Percentiles rank a stretch among this genome's conserved stretches.
Conservation (phyloP, 1,140 invertebrate species). For the Drosophila kurseongensis region DNA sequence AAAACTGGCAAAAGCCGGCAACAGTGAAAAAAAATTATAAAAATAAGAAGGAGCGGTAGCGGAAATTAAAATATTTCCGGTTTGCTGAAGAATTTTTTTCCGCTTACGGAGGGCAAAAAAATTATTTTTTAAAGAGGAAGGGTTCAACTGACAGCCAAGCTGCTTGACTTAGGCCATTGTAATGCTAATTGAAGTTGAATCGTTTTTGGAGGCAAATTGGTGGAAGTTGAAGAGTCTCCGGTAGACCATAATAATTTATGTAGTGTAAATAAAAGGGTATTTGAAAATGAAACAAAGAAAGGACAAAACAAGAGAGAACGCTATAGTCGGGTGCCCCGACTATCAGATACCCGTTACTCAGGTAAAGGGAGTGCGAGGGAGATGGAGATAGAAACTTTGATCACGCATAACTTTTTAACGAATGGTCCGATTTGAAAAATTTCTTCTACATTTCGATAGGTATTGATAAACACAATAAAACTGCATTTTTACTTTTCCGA, state of each 20-base stretch:
- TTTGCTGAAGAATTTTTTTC: slow-evolving; percentile 50
- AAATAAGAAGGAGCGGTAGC: slow-evolving; percentile 37
- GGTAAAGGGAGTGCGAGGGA: no score
- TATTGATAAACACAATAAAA: no score
- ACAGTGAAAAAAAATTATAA: slow-evolving; percentile 21
- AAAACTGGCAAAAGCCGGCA: slow-evolving; percentile 61
- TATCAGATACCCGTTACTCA: no score
- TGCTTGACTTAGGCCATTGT: slow-evolving; percentile 37
- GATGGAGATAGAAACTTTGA: no score
- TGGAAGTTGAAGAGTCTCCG: slow-evolving; percentile 22
- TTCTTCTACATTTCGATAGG: no score
- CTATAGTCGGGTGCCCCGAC: no score
- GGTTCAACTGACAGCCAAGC: slow-evolving; percentile 1
- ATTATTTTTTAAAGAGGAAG: neutral
- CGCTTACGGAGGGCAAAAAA: neutral
- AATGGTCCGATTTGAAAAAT: no score
- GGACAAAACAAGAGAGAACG: no score
- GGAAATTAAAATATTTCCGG: slow-evolving; percentile 83
- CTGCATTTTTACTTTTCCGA: no score
- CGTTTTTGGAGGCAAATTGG: slow-evolving; percentile 22
- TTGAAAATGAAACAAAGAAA: neutral
- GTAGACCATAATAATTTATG: slow-evolving; percentile 32
- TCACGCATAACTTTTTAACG: no score
- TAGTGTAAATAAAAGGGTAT: slow-evolving; percentile 20
- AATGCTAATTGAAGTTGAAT: slow-evolving; percentile 59